Conservation (phyloP, 2,888 invertebrate species). For the Tenthredo scrophulariae region DNA sequence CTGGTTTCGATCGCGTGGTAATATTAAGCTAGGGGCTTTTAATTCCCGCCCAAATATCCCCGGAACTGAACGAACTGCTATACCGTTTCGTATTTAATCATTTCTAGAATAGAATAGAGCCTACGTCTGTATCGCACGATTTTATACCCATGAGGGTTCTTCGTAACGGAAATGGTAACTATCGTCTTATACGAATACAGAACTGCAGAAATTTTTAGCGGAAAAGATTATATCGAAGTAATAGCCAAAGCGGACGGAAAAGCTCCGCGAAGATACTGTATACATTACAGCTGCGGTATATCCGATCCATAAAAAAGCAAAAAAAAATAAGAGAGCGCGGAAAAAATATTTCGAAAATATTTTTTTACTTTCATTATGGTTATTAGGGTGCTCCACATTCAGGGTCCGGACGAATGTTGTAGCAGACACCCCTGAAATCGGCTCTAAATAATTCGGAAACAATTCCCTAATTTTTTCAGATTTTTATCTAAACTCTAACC, state of each 20-base stretch:
- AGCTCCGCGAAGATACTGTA: no score
- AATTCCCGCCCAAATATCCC: background rate
- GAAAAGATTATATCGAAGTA: background rate
- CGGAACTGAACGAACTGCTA: background rate
- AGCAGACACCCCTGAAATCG: no score
- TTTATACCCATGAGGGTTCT: background rate
- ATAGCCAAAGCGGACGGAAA: background rate
- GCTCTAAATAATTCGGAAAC: no score
- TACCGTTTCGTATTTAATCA: background rate
- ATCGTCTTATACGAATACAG: background rate
- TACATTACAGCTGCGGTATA: no score
- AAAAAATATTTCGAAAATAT: no score
- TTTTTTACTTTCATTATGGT: no score
- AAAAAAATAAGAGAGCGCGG: no score
- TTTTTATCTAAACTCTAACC: no score
- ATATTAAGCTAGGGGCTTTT: background rate
- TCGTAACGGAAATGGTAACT: background rate
- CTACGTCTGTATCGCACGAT: background rate
- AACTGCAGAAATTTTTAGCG: background rate
- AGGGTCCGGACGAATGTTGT: no score
- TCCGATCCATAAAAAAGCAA: no score
- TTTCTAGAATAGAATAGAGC: background rate
- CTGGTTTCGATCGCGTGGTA: slow-evolving; percentile 52
- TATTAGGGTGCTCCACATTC: no score
- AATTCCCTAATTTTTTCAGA: no score